A percentile compares a stretch with the other conserved stretches of the same genome.
phyloP scores from a whole-genome alignment of 1,140 invertebrate genomes.

The Hirudo medicinalis region DNA sequence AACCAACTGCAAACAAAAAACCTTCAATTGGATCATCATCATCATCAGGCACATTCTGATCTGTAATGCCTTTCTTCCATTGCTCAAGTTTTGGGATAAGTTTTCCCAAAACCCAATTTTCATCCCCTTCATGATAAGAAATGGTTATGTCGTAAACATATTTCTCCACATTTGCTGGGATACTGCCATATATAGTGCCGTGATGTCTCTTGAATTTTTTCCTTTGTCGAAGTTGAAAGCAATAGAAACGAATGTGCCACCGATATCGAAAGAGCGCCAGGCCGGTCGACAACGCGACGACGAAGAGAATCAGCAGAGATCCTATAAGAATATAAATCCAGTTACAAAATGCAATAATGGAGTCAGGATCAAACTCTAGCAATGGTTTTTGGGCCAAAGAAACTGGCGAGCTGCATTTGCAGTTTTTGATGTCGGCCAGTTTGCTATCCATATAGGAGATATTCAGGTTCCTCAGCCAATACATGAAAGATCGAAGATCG shows the following conservation, averaged over 20 bases:
- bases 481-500: neutral
- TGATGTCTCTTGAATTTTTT: neutral
- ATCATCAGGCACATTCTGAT: too few species aligned
- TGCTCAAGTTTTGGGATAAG: neutral
- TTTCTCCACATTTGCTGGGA: neutral
- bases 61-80: too few species aligned
- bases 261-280: neutral
- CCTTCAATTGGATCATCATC: too few species aligned
- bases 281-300: neutral
- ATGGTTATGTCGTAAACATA: neutral
- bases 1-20: too few species aligned
- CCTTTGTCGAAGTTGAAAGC: neutral
- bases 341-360: constrained; percentile 6
- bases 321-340: neutral
- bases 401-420: neutral
- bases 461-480: neutral
- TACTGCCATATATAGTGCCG: neutral
- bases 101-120: neutral
- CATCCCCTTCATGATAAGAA: neutral
- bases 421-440: neutral
- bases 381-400: neutral
- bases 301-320: neutral
- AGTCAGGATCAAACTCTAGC: neutral
- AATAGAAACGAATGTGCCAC: neutral
- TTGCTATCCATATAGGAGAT: neutral